These are phyloP conservation scores for Stenodera caucasica DNA, from an alignment of 2,888 invertebrate genomes.

Conservation along the genomic window DNA sequence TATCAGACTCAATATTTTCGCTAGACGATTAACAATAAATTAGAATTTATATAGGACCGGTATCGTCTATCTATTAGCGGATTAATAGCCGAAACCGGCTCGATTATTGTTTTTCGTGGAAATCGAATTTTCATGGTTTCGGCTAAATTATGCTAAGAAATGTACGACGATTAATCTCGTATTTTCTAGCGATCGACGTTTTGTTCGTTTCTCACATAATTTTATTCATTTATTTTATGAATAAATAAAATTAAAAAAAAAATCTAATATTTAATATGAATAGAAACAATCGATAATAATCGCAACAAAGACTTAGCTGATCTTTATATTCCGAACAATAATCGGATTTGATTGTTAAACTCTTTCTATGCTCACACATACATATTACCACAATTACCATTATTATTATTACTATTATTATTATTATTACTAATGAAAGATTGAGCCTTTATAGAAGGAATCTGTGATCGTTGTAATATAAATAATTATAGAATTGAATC, in stretches of 20 bases:
- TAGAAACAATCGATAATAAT: not conserved
- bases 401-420: not conserved
- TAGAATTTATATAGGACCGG: too few species aligned
- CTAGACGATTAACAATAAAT: too few species aligned
- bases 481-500: not conserved
- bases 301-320: not conserved
- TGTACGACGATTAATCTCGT: too few species aligned
- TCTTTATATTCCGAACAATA: not conserved
- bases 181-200: too few species aligned
- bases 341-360: not conserved
- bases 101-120: too few species aligned
- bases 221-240: conserved; percentile 1
- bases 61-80: too few species aligned
- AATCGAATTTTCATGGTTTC: too few species aligned
- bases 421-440: not conserved
- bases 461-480: not conserved
- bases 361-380: not conserved
- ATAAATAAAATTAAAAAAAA: not conserved
- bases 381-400: not conserved
- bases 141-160: too few species aligned
- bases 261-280: not conserved
- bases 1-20: too few species aligned
- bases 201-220: not conserved
- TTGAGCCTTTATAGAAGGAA: not conserved
- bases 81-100: too few species aligned